phyloP scores from a whole-genome alignment of 2,888 invertebrate genomes.

The Nemotelus nigrinus region DNA sequence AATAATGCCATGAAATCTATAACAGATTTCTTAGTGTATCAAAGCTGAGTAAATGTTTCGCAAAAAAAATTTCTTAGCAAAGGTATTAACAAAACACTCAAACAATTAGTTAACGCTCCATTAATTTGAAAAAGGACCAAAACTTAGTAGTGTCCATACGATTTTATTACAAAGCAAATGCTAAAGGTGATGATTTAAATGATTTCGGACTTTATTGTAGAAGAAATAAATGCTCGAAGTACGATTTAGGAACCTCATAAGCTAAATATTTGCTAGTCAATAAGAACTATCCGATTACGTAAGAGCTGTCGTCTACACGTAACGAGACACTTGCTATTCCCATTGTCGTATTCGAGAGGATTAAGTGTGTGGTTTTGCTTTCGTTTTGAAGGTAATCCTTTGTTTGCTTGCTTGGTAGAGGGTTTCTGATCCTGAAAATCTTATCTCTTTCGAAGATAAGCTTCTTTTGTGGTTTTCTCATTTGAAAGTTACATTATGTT shows the following conservation, averaged over 20 bases:
- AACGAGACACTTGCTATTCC: slow-evolving; percentile 23
- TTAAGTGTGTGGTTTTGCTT: slow-evolving; percentile 28
- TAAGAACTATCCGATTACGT: slow-evolving; percentile 1
- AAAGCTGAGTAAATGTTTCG: too few relatives aligned
- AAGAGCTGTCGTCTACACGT: neutral
- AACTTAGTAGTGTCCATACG: neutral
- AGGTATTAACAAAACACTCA: neutral
- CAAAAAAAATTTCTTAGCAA: too few relatives aligned
- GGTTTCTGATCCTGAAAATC: slow-evolving; percentile 34
- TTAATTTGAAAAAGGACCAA: slow-evolving; percentile 15
- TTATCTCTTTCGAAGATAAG: slow-evolving; percentile 27
- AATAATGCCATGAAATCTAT: too few relatives aligned
- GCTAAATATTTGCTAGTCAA: neutral
- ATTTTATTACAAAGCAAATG: neutral
- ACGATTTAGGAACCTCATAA: too few relatives aligned
- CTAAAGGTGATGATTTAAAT: too few relatives aligned
- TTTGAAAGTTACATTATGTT: slow-evolving; percentile 5
- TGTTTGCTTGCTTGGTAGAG: slow-evolving; percentile 3
- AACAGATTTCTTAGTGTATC: too few relatives aligned
- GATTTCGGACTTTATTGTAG: too few relatives aligned
- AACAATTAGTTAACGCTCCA: slow-evolving; percentile 15
- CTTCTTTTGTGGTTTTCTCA: slow-evolving; percentile 38
- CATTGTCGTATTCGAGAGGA: slow-evolving; percentile 21
- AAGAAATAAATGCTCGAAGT: too few relatives aligned
- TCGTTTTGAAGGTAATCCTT: slow-evolving; percentile 30